A percentile compares a stretch with the other conserved stretches of the same genome.
Conservation (phyloP, 2,113 vertebrate genomes). For the Eira barbara region DNA sequence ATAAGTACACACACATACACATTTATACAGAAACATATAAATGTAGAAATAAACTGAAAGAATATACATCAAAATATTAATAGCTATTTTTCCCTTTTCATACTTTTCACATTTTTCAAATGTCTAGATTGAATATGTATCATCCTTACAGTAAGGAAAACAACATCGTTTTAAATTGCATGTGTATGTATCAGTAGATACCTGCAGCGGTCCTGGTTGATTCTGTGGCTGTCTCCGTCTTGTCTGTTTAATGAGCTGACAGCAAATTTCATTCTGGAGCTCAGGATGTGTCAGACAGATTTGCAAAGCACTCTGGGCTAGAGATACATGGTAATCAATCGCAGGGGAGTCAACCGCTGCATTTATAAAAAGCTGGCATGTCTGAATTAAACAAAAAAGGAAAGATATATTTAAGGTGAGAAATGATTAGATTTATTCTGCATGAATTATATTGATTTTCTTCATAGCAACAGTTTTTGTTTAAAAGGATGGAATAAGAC, state of each 20-base stretch:
- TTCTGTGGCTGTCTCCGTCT: constrained; percentile 89
- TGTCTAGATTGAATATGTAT: neutral
- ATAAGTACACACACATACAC: neutral
- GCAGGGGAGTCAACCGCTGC: constrained; percentile 96
- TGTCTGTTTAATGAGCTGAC: constrained; percentile 98
- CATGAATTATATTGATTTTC: neutral
- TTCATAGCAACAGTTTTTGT: neutral
- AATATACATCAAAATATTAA: neutral
- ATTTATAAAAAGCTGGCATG: constrained; percentile 98
- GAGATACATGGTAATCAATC: constrained; percentile 97
- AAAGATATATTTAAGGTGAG: neutral
- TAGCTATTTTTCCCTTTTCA: neutral
- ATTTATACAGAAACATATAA: neutral
- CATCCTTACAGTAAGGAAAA: neutral
- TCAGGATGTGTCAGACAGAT: constrained; percentile 96
- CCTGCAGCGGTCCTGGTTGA: constrained; percentile 93
- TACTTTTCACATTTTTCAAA: neutral
- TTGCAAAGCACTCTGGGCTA: constrained; percentile 97
- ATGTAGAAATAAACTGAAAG: neutral
- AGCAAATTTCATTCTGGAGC: constrained; percentile 98
- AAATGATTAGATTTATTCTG: neutral
- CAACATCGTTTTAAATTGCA: neutral
- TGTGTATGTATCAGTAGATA: constrained; percentile 57
- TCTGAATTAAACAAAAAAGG: constrained; percentile 83
- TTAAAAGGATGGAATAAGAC: neutral